Conservation (phyloP, 2,888 invertebrate species). For the Neoascia interrupta region DNA sequence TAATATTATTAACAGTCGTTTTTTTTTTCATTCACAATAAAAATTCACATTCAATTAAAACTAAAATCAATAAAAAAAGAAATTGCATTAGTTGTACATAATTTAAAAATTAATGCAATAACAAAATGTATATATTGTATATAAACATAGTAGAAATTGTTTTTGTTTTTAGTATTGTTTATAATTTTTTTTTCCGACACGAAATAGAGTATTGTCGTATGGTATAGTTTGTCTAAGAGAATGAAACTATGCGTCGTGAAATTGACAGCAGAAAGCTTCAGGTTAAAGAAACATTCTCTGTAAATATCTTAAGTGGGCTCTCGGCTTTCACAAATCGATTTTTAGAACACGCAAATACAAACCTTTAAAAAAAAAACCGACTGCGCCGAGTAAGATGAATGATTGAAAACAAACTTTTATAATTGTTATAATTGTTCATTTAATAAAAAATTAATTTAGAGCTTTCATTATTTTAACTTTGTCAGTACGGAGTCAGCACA, state of each 20-base stretch:
- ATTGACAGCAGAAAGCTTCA: no score
- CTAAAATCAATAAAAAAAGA: constrained; percentile 9
- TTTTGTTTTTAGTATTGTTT: constrained; percentile 11
- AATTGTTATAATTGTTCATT: no score
- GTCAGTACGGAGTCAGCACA: no score
- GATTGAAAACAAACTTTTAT: no score
- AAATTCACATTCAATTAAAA: constrained; percentile 37
- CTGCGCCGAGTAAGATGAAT: no score
- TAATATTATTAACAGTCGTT: constrained; percentile 55
- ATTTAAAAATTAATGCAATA: constrained; percentile 37
- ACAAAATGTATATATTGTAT: constrained; percentile 57
- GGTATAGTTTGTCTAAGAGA: constrained; percentile 14
- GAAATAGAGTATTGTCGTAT: not conserved
- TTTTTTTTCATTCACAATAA: constrained; percentile 28
- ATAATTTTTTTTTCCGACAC: not conserved
- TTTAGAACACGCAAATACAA: no score
- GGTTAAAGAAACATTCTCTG: no score
- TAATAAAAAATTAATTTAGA: no score
- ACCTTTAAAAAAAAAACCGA: no score
- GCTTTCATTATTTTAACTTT: no score
- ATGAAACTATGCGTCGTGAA: not conserved
- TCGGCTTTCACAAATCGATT: no score
- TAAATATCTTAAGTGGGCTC: no score
- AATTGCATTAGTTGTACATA: constrained; percentile 47
- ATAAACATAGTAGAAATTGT: constrained; percentile 51